These are phyloP conservation scores for Camelus bactrianus DNA, from an alignment of 2,113 vertebrate genomes.

Conservation along the genomic window DNA sequence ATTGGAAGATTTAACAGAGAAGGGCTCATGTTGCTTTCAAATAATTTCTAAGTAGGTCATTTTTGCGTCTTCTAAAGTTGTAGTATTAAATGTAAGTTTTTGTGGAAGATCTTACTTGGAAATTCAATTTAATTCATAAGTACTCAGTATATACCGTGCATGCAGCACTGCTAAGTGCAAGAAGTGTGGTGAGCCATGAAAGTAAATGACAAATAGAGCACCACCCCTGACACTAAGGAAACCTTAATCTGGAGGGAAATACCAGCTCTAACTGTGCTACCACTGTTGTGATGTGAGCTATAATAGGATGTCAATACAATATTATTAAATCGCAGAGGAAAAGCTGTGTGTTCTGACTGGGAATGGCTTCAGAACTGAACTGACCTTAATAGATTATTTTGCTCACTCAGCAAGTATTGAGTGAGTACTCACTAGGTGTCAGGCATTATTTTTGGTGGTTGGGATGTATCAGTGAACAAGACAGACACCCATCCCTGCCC, in stretches of 20 bases:
- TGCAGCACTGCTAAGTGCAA: not conserved
- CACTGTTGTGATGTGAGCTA: not conserved
- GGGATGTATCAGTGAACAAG: not conserved
- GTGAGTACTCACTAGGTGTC: not conserved
- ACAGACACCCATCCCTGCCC: not conserved
- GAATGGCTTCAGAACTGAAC: not conserved
- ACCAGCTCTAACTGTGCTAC: not conserved
- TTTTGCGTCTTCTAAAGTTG: not conserved
- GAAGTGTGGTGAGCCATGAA: not conserved
- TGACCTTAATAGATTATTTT: not conserved
- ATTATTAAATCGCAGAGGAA: not conserved
- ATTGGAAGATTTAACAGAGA: not conserved
- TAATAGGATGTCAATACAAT: not conserved
- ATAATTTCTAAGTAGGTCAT: not conserved
- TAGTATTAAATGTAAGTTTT: not conserved
- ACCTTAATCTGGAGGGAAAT: not conserved
- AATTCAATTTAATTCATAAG: not conserved
- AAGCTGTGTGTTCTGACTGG: not conserved
- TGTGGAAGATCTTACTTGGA: not conserved
- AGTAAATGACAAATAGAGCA: not conserved
- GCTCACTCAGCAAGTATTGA: not conserved
- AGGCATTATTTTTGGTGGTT: not conserved
- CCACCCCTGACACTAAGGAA: not conserved
- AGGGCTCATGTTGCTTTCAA: not conserved
- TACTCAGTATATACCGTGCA: not conserved